Evolutionary conservation across 2,797 vertebrate genomes (phyloP), one percentile per base, ranked within the genome.

Genomic region (Serranus cabrilla): DNA sequence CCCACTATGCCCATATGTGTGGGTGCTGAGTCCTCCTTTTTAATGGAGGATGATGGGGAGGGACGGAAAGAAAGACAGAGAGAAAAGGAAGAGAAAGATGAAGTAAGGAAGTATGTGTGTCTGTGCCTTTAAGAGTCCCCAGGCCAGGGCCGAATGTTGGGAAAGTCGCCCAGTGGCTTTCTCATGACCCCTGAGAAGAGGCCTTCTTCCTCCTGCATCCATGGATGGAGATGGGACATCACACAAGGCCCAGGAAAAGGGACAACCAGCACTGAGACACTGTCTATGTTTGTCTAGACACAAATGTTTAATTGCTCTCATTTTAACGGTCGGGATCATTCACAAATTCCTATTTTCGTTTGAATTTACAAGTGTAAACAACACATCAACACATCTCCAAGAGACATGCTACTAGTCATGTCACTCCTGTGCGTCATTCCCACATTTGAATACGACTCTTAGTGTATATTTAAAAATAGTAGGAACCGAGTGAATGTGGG

Each of bases 101-200:
- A 74, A 46, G 62, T 42, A 17, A 23, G 63, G 40, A 56, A 60
- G 72, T 51, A 37, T 58, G 54, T 42, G 74, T 47, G 69, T 40
- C 77, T 94, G 90, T 63, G 62, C 79, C 92, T 94, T 91, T 93
- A 94, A 95, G 91, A 89, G 82, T 88, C 87, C 81, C 71, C 58
- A 84, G 86, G 75, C 85, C 81, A 74, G 67, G 76, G 66, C 68
- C 1, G 49, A 88, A 88, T 78, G 71, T 96, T 97, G 97, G 95
- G 97, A 98, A 98, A 95, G 94, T 93, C 94, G 85, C 91, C 90
- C 78, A 89, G 78, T 91, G 89, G 76, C 92, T 96, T 98, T 98
- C 97, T 97, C 97, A 97, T 93, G 97, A 97, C 97, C 97, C 94
- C 40, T 91, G 85, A 90, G 76, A 84, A 64, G 84, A 89, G 88